A percentile compares a stretch with the other conserved stretches of the same genome.
Evolutionary conservation across 2,888 invertebrate genomes (phyloP).

Genomic region (Eilema depressum): DNA sequence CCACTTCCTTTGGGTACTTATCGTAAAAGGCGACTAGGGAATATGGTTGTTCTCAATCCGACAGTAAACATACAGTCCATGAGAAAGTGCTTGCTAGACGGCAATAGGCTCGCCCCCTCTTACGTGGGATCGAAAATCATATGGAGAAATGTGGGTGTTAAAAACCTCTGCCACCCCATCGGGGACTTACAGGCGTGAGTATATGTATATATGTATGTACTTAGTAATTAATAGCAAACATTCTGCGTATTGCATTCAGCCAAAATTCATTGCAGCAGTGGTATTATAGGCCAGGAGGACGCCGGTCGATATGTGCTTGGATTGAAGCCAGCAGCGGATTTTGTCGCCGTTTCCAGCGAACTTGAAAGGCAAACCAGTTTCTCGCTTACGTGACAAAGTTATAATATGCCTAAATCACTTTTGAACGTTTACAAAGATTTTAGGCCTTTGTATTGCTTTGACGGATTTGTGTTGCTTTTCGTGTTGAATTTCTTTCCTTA

Average conservation of each 20-base stretch:
- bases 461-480: background rate
- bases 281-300: conserved; percentile 38
- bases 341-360: conserved; percentile 41
- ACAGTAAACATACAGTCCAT: too few relatives aligned
- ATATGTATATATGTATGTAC: too few relatives aligned
- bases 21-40: too few relatives aligned
- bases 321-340: conserved; percentile 62
- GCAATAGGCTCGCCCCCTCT: too few relatives aligned
- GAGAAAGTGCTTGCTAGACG: too few relatives aligned
- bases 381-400: conserved; percentile 45
- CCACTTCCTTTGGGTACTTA: too few relatives aligned
- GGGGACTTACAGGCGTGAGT: too few relatives aligned
- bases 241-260: conserved; percentile 45
- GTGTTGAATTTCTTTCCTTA: background rate
- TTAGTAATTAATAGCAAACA: conserved; percentile 28
- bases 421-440: conserved; percentile 20
- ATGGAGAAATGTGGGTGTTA: too few relatives aligned
- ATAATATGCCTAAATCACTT: conserved; percentile 47
- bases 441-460: background rate
- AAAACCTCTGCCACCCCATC: too few relatives aligned
- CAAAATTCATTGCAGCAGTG: conserved; percentile 60
- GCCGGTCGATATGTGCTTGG: conserved; percentile 70
- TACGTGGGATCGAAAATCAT: too few relatives aligned
- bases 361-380: conserved; percentile 49
- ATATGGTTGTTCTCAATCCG: too few relatives aligned